These are phyloP conservation scores for Unio pictorum DNA, from an alignment of 2,888 invertebrate genomes.

Conservation along the genomic window DNA sequence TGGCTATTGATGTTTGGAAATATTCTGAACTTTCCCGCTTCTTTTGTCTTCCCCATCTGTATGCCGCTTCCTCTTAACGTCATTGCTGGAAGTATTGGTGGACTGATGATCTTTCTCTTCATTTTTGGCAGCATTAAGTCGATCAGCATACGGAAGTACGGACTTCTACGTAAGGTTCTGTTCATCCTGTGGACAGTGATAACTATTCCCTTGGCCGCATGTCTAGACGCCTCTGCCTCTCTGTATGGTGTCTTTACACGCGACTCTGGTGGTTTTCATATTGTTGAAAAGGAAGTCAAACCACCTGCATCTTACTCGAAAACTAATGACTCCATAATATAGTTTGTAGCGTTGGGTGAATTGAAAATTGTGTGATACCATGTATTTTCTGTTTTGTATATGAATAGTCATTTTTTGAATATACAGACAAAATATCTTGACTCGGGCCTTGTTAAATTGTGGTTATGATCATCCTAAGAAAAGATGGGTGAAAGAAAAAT, in stretches of 20 bases:
- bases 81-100: constrained; percentile 32
- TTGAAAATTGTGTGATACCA: too few species aligned
- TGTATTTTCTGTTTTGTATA: too few species aligned
- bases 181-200: constrained; percentile 28
- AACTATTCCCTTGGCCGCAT: constrained; percentile 32
- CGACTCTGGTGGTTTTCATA: constrained; percentile 31
- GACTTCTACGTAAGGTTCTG: constrained; percentile 21
- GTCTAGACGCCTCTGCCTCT: constrained; percentile 34
- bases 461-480: too few species aligned
- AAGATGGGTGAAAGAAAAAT: too few species aligned
- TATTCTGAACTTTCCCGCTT: constrained; percentile 33
- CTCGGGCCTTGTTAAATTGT: too few species aligned
- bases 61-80: constrained; percentile 31
- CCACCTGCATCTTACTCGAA: neutral
- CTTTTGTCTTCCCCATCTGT: constrained; percentile 32
- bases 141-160: constrained; percentile 32
- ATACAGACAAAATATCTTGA: too few species aligned
- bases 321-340: too few species aligned
- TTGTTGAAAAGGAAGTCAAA: constrained; percentile 30
- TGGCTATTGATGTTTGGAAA: constrained; percentile 35
- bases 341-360: too few species aligned
- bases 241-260: constrained; percentile 36
- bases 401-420: too few species aligned
- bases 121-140: constrained; percentile 41
- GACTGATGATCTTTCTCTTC: constrained; percentile 35